Conservation (phyloP, 2,113 vertebrate genomes). For the Oplegnathus fasciatus region DNA sequence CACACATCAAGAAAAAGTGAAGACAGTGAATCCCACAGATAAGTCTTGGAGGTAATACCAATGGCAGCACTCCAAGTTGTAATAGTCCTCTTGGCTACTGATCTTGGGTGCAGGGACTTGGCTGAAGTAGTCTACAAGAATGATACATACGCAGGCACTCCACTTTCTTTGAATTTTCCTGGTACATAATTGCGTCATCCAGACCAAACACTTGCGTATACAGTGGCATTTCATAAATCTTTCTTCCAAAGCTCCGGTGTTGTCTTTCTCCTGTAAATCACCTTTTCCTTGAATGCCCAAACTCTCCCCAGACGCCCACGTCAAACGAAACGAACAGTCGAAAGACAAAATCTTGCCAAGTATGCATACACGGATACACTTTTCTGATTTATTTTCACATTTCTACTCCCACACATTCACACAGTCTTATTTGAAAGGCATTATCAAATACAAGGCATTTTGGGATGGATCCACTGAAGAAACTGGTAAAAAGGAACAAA, state of each 20-base stretch:
- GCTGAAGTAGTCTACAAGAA: constrained; percentile 11
- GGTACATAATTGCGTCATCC: constrained; percentile 41
- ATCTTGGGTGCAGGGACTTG: constrained; percentile 30
- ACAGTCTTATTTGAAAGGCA: constrained; percentile 10
- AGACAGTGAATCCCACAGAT: neutral
- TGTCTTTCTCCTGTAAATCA: constrained; percentile 49
- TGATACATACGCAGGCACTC: constrained; percentile 17
- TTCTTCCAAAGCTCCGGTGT: constrained; percentile 33
- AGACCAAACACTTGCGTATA: constrained; percentile 24
- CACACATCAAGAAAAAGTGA: neutral
- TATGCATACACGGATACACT: neutral
- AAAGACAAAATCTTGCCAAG: constrained; percentile 32
- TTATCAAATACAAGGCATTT: neutral
- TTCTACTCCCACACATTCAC: neutral
- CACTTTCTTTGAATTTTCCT: constrained; percentile 35
- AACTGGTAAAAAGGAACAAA: neutral
- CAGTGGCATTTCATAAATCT: constrained; percentile 12
- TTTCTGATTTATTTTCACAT: constrained; percentile 14
- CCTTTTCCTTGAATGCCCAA: constrained; percentile 8
- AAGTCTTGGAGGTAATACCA: constrained; percentile 13
- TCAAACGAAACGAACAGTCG: constrained; percentile 27
- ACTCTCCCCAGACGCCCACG: neutral
- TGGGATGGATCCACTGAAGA: neutral
- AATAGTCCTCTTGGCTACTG: constrained; percentile 39
- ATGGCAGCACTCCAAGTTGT: constrained; percentile 25